These are phyloP conservation scores for Nannospalax galili DNA, from an alignment of 2,113 vertebrate genomes.

Conservation along the genomic window DNA sequence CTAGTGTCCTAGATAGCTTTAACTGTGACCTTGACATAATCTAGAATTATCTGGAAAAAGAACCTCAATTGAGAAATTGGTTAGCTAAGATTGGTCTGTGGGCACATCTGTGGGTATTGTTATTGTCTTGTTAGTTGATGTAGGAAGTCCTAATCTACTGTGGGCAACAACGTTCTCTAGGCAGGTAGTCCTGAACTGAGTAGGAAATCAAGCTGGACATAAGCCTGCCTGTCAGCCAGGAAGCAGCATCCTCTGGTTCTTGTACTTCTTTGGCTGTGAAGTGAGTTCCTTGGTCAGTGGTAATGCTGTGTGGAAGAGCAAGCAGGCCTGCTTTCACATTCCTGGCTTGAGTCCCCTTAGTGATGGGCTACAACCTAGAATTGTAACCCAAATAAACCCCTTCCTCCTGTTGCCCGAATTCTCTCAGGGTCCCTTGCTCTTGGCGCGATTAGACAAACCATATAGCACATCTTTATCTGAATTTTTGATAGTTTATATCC, in stretches of 20 bases:
- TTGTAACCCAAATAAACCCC: background rate
- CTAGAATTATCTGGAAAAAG: background rate
- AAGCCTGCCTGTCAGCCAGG: background rate
- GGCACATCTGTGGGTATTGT: background rate
- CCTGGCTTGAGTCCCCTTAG: background rate
- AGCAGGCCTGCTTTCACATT: background rate
- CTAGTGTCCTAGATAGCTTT: background rate
- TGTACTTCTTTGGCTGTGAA: background rate
- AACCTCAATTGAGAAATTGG: no score
- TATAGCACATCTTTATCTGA: no score
- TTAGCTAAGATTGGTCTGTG: background rate
- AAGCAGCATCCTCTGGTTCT: no score
- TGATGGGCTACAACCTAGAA: background rate
- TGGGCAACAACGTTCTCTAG: background rate
- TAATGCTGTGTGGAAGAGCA: no score
- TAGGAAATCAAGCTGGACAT: background rate
- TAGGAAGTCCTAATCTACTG: no score
- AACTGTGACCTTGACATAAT: background rate
- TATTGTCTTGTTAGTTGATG: background rate
- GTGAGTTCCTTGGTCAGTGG: background rate
- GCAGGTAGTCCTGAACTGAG: background rate
- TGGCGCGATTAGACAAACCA: no score
- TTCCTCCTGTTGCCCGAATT: no score
- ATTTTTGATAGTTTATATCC: no score
- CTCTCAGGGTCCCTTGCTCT: no score